phyloP scores from a whole-genome alignment of 2,113 vertebrate genomes.

The Pholis gunnellus region DNA sequence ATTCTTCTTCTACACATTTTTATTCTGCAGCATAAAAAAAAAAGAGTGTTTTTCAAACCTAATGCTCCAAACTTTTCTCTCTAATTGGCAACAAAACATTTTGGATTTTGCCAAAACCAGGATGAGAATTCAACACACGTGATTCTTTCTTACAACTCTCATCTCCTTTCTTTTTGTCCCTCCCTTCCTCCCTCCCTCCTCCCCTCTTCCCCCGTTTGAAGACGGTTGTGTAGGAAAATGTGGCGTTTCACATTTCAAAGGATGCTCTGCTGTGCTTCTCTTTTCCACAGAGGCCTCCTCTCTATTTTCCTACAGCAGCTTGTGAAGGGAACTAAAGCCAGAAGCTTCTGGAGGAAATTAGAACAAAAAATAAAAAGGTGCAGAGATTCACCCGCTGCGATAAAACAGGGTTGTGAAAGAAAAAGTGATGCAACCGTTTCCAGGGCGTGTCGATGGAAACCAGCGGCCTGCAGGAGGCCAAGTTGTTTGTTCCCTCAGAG shows the following conservation, averaged over 20 bases:
- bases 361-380: no score
- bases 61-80: neutral
- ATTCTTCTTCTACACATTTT: no score
- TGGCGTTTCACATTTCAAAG: conserved; percentile 61
- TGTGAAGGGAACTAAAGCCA: conserved; percentile 5
- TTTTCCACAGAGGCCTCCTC: conserved; percentile 32
- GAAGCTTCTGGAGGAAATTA: neutral
- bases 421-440: no score
- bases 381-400: no score
- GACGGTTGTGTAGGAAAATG: conserved; percentile 42
- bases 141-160: conserved; percentile 14
- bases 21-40: no score
- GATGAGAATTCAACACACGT: conserved; percentile 4
- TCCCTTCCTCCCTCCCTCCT: no score
- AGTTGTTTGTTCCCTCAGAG: no score
- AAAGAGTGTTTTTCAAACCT: neutral
- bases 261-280: conserved; percentile 54
- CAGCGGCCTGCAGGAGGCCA: no score
- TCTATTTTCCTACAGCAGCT: conserved; percentile 42
- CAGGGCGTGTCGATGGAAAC: no score
- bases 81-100: conserved; percentile 17
- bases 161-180: neutral
- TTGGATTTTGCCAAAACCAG: conserved; percentile 13
- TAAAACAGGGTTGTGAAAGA: no score
- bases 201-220: neutral